A percentile compares a stretch with the other conserved stretches of the same genome.
Conservation (phyloP, 2,113 vertebrate species). For the Quiscalus mexicanus region DNA sequence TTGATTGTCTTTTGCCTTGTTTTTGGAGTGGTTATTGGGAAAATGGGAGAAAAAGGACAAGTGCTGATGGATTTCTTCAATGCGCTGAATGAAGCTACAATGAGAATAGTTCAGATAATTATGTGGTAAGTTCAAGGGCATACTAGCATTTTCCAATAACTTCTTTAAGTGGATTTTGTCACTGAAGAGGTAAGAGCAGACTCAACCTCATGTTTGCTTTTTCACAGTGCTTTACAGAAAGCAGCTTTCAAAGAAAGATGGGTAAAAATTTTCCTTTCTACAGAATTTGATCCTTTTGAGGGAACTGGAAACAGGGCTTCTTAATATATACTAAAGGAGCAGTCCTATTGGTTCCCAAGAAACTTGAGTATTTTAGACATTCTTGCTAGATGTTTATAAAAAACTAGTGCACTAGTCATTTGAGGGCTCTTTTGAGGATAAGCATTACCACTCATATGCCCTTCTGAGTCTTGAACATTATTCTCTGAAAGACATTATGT, state of each 20-base stretch:
- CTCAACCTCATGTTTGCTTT: neutral
- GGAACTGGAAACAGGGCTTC: neutral
- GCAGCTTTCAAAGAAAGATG: neutral
- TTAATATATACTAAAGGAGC: neutral
- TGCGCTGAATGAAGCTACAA: conserved; percentile 95
- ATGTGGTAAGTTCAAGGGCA: conserved; percentile 87
- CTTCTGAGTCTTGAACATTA: neutral
- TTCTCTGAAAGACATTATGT: neutral
- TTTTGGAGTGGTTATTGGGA: conserved; percentile 93
- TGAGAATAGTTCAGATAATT: conserved; percentile 95
- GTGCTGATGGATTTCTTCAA: conserved; percentile 95
- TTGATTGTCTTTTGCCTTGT: conserved; percentile 95
- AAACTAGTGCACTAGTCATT: neutral
- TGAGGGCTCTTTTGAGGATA: neutral
- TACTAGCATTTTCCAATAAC: neutral
- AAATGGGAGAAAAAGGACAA: conserved; percentile 94
- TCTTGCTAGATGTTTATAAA: neutral
- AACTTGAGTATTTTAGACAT: neutral
- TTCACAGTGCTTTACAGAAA: neutral
- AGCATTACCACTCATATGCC: neutral
- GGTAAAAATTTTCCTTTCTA: neutral
- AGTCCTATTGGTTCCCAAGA: neutral
- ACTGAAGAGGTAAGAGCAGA: neutral
- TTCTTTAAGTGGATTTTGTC: neutral
- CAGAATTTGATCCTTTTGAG: neutral